Percentiles rank a stretch among this genome's conserved stretches.
These are phyloP conservation scores for Artemia sinica DNA, from an alignment of 2,888 invertebrate species.

Conservation along the genomic window DNA sequence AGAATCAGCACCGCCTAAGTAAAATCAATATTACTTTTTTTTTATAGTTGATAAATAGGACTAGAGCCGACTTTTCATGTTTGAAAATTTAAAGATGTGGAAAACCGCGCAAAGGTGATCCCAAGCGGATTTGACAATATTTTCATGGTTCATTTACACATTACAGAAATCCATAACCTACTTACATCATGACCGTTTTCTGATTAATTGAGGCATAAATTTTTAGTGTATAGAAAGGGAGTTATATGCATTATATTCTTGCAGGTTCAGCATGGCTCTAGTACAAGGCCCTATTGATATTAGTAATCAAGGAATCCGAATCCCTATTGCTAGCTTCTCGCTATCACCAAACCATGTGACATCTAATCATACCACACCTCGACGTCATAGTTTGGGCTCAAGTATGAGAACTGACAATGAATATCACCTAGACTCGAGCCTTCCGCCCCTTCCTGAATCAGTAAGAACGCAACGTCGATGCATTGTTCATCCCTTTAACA, in stretches of 20 bases:
- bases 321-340: neutral
- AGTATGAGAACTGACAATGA: neutral
- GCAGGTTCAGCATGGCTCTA: constrained; percentile 11
- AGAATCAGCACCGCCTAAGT: too few species aligned
- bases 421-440: constrained; percentile 2
- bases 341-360: neutral
- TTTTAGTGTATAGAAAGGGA: too few species aligned
- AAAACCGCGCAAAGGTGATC: too few species aligned
- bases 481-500: constrained; percentile 4
- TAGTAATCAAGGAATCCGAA: constrained; percentile 4
- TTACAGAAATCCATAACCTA: too few species aligned
- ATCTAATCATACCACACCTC: neutral
- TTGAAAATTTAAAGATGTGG: too few species aligned
- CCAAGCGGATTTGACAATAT: too few species aligned
- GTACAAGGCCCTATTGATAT: constrained; percentile 6
- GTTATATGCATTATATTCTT: neutral
- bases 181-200: too few species aligned
- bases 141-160: too few species aligned
- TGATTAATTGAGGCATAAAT: too few species aligned
- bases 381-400: constrained; percentile 7
- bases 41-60: too few species aligned
- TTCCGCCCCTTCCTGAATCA: constrained; percentile 4
- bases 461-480: neutral
- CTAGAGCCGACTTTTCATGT: too few species aligned
- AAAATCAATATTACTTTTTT: too few species aligned